Base-by-base conservation (phyloP, 2,888 invertebrate genomes). In the Onchidella celtica region DNA sequence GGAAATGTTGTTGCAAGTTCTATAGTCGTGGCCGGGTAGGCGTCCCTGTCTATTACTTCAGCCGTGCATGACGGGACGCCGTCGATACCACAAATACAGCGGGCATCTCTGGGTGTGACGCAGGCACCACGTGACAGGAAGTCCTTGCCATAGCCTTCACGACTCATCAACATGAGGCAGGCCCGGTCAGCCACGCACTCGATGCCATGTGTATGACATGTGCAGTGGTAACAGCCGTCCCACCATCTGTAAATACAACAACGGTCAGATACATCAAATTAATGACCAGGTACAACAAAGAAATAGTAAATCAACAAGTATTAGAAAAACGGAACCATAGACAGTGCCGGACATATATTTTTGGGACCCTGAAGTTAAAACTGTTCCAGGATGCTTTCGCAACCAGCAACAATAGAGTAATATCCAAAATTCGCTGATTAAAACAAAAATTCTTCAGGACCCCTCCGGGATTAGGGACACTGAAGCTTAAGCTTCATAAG, bases 51-150 rank as follows among this genome's bases (percentile, higher is more conserved):
- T 3, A 81, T 79, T 57, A 81, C 81, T 21, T 85, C 83, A 6
- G 81, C 77, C 2, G 79, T 82, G 74, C 85, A 85, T 4, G 83
- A 85, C 21, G 85, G 84, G n/a, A 84, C 83, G 1, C 84, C 84
- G 75, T 85, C 85, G 57, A 83, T 70, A 14, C 85, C 85, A 69
- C 85, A 84, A 21, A 85, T 61, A 55, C 85, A 85, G 32, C 80
- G 82, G 11, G 80, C 75, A 47, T 84, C 80, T 11, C 57, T 66
- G 14, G 82, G 78, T 55, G 34, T 1, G 0, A 59, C n/a, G 61
- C 78, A 78, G 14, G 61, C 59, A 9, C 47, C 73, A 3, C 27
- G 40, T 17, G 40, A 59, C 32, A 38, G 9, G 6, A 32, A 14
- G 55, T 66, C 47, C 29, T 47, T 2, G 17, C 3, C 14, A 3